phyloP scores from a whole-genome alignment of 1,140 invertebrate species.

The Eubasilissa regina region DNA sequence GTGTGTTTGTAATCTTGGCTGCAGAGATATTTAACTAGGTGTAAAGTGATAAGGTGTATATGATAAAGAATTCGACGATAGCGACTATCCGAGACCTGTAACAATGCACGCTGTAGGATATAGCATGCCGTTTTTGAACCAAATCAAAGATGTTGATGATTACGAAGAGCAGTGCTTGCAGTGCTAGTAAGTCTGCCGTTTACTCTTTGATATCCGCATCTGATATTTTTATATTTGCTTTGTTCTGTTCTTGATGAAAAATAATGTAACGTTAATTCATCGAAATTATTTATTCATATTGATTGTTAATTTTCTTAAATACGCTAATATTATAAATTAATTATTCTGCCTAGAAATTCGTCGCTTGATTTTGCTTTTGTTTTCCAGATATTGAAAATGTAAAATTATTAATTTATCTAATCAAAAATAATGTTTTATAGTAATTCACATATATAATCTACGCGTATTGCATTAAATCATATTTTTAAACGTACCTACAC shows the following conservation, averaged over 20 bases:
- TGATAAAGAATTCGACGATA: slow-evolving; percentile 41
- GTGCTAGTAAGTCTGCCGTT: slow-evolving; percentile 33
- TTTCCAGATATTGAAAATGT: too few species aligned
- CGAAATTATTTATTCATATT: too few species aligned
- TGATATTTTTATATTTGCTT: too few species aligned
- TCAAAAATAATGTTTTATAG: too few species aligned
- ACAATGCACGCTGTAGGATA: slow-evolving; percentile 55
- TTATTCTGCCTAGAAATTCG: too few species aligned
- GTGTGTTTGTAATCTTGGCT: slow-evolving; percentile 39
- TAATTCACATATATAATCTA: background rate
- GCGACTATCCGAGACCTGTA: slow-evolving; percentile 31
- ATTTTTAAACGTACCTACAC: slow-evolving; percentile 14
- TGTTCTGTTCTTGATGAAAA: too few species aligned
- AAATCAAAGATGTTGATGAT: slow-evolving; percentile 52
- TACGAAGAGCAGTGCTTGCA: slow-evolving; percentile 53
- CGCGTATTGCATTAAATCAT: background rate
- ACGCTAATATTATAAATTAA: too few species aligned
- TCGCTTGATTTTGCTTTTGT: too few species aligned
- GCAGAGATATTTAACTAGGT: slow-evolving; percentile 36
- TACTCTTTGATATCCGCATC: slow-evolving; percentile 6
- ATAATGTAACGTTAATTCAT: too few species aligned
- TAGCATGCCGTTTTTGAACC: slow-evolving; percentile 48
- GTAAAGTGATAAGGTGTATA: slow-evolving; percentile 48
- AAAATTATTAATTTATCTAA: too few species aligned
- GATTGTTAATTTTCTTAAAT: too few species aligned